Evolutionary conservation across 1,140 invertebrate species (phyloP).

Genomic region (Drosophila watanabei): DNA sequence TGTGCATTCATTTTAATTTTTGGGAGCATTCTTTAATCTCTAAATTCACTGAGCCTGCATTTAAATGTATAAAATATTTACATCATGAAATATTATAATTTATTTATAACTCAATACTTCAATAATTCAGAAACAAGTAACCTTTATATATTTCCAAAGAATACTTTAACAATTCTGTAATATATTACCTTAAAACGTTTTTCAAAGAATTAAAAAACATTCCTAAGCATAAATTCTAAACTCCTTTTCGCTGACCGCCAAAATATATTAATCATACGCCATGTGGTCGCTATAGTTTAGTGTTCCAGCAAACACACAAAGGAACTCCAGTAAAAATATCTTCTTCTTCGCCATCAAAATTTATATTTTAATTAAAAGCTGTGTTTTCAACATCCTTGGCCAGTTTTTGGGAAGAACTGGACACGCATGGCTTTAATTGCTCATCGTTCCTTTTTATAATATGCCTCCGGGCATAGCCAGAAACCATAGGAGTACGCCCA

Average conservation of each 20-base stretch:
- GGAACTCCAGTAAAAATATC: slow-evolving; percentile 4
- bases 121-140: not conserved
- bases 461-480: slow-evolving; percentile 37
- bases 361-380: slow-evolving; percentile 69
- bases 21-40: not conserved
- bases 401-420: slow-evolving; percentile 45
- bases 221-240: not conserved
- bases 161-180: too few species aligned
- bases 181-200: too few species aligned
- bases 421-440: slow-evolving; percentile 74
- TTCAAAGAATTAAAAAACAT: not conserved
- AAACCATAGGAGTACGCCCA: slow-evolving; percentile 22
- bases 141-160: not conserved
- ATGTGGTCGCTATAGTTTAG: slow-evolving; percentile 51
- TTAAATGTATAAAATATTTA: not conserved
- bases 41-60: too few species aligned
- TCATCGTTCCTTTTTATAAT: slow-evolving; percentile 52
- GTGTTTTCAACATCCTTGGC: slow-evolving; percentile 46
- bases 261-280: slow-evolving; percentile 53
- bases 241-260: not conserved
- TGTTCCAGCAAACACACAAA: slow-evolving; percentile 3
- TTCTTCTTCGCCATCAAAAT: slow-evolving; percentile 34
- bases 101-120: not conserved
- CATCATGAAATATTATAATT: not conserved
- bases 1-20: not conserved